Evolutionary conservation across 1,140 invertebrate genomes (phyloP).

Genomic region (Zeugodacus cucurbitae): DNA sequence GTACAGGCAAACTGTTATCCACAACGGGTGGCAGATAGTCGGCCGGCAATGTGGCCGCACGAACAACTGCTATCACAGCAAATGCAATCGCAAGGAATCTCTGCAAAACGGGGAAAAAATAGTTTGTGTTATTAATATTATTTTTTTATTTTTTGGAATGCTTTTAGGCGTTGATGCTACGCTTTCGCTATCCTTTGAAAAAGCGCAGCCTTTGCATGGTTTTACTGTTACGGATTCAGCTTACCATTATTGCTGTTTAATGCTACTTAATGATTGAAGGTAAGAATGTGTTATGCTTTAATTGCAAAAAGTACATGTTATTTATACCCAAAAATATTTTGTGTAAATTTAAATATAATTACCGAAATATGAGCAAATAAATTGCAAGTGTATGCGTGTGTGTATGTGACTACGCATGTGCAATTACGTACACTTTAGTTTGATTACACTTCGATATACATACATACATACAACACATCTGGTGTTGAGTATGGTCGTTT

Average conservation of each 20-base stretch:
- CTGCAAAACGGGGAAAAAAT: conserved; percentile 51
- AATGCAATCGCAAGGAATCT: conserved; percentile 63
- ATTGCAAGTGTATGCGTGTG: neutral
- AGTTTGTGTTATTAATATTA: neutral
- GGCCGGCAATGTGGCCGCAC: conserved; percentile 56
- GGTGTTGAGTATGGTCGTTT: neutral
- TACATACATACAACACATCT: neutral
- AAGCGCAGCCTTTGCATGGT: neutral
- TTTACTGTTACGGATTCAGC: neutral
- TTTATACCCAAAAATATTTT: conserved; percentile 36
- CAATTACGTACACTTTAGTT: neutral
- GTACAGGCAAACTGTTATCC: conserved; percentile 56
- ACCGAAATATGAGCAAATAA: neutral
- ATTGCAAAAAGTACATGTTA: conserved; percentile 34
- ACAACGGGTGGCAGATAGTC: conserved; percentile 61
- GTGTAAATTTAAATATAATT: conserved; percentile 26
- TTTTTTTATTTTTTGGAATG: neutral
- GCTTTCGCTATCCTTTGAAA: neutral
- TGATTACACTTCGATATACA: neutral
- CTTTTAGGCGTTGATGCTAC: neutral
- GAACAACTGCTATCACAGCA: conserved; percentile 62
- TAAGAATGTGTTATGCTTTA: conserved; percentile 25
- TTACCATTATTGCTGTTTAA: conserved; percentile 24
- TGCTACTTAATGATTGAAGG: neutral
- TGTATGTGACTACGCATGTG: neutral